Percentiles rank a stretch among this genome's conserved stretches.
These are phyloP conservation scores for Ischnus inquisitorius DNA, from an alignment of 2,888 invertebrate species.

Conservation along the genomic window DNA sequence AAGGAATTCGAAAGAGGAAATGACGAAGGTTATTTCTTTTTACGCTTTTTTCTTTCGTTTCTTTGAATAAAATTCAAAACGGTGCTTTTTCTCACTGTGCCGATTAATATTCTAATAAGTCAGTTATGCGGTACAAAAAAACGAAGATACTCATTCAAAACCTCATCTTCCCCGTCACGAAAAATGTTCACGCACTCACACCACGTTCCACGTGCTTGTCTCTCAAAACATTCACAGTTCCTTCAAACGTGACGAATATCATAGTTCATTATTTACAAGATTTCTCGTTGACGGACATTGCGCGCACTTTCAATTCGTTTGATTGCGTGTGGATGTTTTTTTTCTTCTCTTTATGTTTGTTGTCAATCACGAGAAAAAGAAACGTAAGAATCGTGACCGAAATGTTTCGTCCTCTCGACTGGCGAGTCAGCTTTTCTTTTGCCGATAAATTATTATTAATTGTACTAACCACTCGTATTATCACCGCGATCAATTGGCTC, in stretches of 20 bases:
- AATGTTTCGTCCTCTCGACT: background rate
- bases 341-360: conserved; percentile 8
- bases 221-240: conserved; percentile 41
- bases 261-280: conserved; percentile 53
- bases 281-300: conserved; percentile 41
- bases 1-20: conserved; percentile 3
- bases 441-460: conserved; percentile 49
- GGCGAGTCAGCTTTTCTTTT: background rate
- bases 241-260: conserved; percentile 29
- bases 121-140: conserved; percentile 71
- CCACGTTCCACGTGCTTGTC: background rate
- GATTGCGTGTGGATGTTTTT: conserved; percentile 6
- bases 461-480: conserved; percentile 50
- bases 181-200: conserved; percentile 16
- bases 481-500: conserved; percentile 20
- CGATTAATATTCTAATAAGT: conserved; percentile 52
- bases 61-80: conserved; percentile 26
- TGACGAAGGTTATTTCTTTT: background rate
- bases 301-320: conserved; percentile 26
- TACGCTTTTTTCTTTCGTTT: background rate
- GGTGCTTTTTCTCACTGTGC: conserved; percentile 31
- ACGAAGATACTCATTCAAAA: conserved; percentile 25
- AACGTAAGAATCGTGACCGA: background rate
- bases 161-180: conserved; percentile 15
- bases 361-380: conserved; percentile 28